These are phyloP conservation scores for Hirtodrosophila trivittata DNA, from an alignment of 2,888 invertebrate species.

Conservation along the genomic window DNA sequence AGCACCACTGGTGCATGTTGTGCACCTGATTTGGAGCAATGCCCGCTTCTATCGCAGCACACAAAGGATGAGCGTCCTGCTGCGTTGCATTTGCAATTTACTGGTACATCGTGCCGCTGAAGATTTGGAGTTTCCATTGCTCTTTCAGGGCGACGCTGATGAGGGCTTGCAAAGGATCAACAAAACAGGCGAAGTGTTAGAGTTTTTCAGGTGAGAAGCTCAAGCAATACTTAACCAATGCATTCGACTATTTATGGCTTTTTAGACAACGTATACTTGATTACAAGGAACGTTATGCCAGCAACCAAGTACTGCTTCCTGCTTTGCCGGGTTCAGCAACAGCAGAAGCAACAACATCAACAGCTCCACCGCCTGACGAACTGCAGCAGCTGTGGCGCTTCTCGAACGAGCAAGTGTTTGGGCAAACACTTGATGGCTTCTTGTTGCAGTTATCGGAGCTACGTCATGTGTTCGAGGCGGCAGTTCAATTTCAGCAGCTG, in stretches of 20 bases:
- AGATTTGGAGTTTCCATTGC: conserved; percentile 90
- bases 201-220: conserved; percentile 86
- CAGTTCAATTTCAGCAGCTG: conserved; percentile 92
- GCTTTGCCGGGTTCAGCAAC: conserved; percentile 50
- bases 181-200: conserved; percentile 85
- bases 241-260: conserved; percentile 9
- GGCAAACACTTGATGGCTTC: conserved; percentile 87
- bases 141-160: conserved; percentile 93
- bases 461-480: conserved; percentile 89
- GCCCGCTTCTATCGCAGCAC: conserved; percentile 90
- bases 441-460: conserved; percentile 87
- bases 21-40: conserved; percentile 94
- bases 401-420: conserved; percentile 89
- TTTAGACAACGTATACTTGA: conserved; percentile 74
- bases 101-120: conserved; percentile 90
- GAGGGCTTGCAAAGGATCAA: conserved; percentile 88
- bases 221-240: neutral
- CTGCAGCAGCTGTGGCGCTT: conserved; percentile 88
- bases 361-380: conserved; percentile 85
- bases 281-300: conserved; percentile 78
- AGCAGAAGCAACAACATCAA: conserved; percentile 38
- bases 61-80: conserved; percentile 88
- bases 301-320: conserved; percentile 67
- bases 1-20: conserved; percentile 90
- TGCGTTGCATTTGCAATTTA: conserved; percentile 92